phyloP scores from a whole-genome alignment of 2,113 vertebrate species.

The Mastomys natalensis region DNA sequence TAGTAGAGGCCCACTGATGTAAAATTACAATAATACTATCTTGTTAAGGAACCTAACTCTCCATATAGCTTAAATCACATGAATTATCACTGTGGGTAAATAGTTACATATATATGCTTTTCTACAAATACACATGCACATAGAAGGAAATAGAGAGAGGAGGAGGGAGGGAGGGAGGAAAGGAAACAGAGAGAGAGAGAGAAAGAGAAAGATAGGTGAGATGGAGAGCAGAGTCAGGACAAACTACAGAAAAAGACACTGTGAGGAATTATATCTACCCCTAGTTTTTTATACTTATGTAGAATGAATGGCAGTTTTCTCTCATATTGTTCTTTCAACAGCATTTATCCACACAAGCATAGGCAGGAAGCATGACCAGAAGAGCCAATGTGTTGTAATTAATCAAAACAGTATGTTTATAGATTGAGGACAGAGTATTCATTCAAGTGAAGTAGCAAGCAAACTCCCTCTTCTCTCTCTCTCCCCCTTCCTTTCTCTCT shows the following conservation, averaged over 20 bases:
- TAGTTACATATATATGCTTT: background rate
- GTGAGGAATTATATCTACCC: background rate
- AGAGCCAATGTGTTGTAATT: background rate
- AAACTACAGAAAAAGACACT: background rate
- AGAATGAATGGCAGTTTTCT: background rate
- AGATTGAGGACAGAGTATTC: background rate
- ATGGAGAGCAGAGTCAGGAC: background rate
- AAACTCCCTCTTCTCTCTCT: background rate
- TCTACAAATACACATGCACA: background rate
- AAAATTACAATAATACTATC: conserved; percentile 66
- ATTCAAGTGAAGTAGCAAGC: background rate
- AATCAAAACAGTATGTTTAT: background rate
- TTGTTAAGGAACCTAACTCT: conserved; percentile 70
- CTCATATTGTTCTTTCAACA: background rate
- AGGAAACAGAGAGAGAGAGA: too few relatives aligned
- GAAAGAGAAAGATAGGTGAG: background rate
- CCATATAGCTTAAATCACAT: conserved; percentile 82
- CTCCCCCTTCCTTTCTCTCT: background rate
- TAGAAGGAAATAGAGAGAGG: background rate
- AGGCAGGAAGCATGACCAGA: background rate
- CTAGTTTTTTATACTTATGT: background rate
- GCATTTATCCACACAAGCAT: background rate
- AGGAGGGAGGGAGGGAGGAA: accelerated
- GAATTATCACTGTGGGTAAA: conserved; percentile 6
- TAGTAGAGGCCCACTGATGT: conserved; percentile 72